phyloP scores from a whole-genome alignment of 2,888 invertebrate species.

The Caenorhabditis angaria region DNA sequence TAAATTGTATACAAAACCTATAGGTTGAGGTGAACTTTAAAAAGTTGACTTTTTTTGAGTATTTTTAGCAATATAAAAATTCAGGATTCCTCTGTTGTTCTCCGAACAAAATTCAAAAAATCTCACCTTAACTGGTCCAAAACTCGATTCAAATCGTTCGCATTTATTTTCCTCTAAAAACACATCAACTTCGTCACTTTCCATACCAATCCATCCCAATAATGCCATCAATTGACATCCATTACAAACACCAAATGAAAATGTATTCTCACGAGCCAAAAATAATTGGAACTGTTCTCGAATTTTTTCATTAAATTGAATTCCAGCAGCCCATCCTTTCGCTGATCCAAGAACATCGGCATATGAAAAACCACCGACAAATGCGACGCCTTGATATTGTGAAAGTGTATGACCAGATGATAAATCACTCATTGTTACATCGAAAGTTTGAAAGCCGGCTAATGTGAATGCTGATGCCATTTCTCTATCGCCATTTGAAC shows the following conservation, averaged over 20 bases:
- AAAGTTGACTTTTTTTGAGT: not conserved
- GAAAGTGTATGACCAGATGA: conserved; percentile 35
- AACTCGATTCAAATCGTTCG: conserved; percentile 86
- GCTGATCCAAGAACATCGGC: conserved; percentile 97
- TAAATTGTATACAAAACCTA: no score
- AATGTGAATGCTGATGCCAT: conserved; percentile 88
- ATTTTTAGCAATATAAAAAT: conserved; percentile 7
- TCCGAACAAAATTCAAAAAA: not conserved
- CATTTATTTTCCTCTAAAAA: conserved; percentile 85
- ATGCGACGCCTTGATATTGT: conserved; percentile 80
- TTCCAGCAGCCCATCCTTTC: conserved; percentile 76
- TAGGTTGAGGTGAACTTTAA: not conserved
- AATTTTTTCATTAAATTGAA: conserved; percentile 79
- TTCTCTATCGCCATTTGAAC: conserved; percentile 94
- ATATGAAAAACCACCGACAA: conserved; percentile 98
- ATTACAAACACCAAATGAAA: conserved; percentile 97
- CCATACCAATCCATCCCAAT: conserved; percentile 83
- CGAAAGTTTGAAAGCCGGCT: conserved; percentile 83
- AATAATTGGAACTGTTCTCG: conserved; percentile 83
- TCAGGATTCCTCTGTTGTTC: no score
- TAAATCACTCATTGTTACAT: conserved; percentile 76
- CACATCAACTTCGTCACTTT: conserved; percentile 38
- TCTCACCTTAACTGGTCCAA: conserved; percentile 79
- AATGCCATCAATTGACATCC: conserved; percentile 95
- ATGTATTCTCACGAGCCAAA: conserved; percentile 80